Percentiles rank a stretch among this genome's conserved stretches.
These are phyloP conservation scores for Urocynchramus pylzowi DNA, from an alignment of 2,113 vertebrate species.

Conservation along the genomic window DNA sequence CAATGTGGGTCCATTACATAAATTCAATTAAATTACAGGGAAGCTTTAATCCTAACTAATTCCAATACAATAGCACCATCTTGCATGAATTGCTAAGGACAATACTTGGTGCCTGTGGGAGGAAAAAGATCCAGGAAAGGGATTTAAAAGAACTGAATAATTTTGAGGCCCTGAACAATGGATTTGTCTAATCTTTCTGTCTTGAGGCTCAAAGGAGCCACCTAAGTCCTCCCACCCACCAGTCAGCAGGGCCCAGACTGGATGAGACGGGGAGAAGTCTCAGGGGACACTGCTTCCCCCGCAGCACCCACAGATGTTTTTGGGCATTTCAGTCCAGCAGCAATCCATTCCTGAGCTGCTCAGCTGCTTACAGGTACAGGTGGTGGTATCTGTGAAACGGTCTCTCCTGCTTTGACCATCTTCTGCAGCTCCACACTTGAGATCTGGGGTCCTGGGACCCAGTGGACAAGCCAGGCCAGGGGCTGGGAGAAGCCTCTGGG, in stretches of 20 bases:
- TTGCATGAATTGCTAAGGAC: slow-evolving; percentile 17
- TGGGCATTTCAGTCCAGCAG: background rate
- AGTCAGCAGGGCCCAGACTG: background rate
- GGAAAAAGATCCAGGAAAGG: background rate
- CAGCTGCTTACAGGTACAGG: background rate
- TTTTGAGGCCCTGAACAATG: background rate
- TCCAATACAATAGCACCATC: slow-evolving; percentile 15
- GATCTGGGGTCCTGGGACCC: background rate
- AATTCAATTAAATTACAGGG: background rate
- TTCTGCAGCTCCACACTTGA: background rate
- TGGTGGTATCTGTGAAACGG: background rate
- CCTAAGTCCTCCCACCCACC: background rate
- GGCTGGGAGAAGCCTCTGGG: background rate
- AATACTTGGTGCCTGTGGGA: background rate
- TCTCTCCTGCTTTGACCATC: background rate
- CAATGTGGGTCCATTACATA: slow-evolving; percentile 1
- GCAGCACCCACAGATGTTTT: background rate
- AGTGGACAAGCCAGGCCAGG: background rate
- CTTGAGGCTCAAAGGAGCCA: background rate
- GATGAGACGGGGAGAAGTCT: background rate
- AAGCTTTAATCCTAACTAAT: slow-evolving; percentile 12
- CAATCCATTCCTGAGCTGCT: background rate
- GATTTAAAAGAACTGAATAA: background rate
- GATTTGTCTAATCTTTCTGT: background rate
- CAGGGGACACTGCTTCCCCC: rapidly evolving